phyloP scores from a whole-genome alignment of 2,888 invertebrate species.

The Macaria notata region DNA sequence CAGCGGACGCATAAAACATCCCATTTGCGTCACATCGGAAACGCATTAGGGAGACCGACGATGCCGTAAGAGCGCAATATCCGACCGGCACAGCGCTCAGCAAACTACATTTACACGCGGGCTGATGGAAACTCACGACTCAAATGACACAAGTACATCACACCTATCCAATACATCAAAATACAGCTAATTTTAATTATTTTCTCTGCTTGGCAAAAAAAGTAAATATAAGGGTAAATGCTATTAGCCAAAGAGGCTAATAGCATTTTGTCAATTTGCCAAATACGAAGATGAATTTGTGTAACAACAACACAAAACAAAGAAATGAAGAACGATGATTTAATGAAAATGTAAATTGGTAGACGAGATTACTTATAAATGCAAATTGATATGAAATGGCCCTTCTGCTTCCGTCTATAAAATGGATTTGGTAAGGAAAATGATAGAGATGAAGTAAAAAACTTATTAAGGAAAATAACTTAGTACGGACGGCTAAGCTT shows the following conservation, averaged over 20 bases:
- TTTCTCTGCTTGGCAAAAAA: background rate
- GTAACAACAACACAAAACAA: conserved; percentile 18
- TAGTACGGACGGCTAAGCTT: too few relatives aligned
- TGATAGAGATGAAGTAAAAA: conserved; percentile 7
- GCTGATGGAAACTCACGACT: conserved; percentile 17
- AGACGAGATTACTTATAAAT: conserved; percentile 34
- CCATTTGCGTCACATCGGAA: conserved; percentile 78
- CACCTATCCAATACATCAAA: background rate
- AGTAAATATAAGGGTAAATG: too few relatives aligned
- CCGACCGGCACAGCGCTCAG: conserved; percentile 53
- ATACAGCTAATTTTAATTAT: background rate
- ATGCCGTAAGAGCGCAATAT: conserved; percentile 73
- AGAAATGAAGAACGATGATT: conserved; percentile 32
- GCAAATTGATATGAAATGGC: conserved; percentile 33
- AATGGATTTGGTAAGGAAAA: conserved; percentile 22
- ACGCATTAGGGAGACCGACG: conserved; percentile 70
- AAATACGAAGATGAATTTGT: conserved; percentile 5
- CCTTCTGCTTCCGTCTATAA: conserved; percentile 27
- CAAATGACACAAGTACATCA: conserved; percentile 7
- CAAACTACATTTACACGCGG: conserved; percentile 24
- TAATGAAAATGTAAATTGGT: conserved; percentile 39
- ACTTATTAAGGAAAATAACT: background rate
- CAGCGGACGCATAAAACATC: conserved; percentile 59
- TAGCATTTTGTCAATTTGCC: conserved; percentile 11
- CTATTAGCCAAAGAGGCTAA: background rate